A percentile compares a stretch with the other conserved stretches of the same genome.
Conservation (phyloP, 2,113 vertebrate species). For the Chamaetylas fuelleborni region DNA sequence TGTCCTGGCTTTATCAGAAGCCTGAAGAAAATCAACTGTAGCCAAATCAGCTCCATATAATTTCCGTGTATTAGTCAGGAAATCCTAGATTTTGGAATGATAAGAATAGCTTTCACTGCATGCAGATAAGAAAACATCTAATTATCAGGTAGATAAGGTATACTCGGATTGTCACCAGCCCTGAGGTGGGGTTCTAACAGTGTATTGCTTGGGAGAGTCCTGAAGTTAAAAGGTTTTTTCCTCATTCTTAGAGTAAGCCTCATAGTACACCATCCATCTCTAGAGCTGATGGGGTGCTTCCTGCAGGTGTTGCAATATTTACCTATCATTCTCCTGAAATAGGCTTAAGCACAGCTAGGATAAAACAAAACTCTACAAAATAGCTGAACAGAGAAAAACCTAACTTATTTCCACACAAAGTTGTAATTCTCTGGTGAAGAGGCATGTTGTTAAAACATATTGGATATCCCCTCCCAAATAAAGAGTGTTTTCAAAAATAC, state of each 20-base stretch:
- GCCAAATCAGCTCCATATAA: slow-evolving; percentile 84
- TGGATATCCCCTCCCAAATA: not conserved
- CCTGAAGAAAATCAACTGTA: slow-evolving; percentile 81
- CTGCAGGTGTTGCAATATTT: not conserved
- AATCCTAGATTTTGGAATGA: slow-evolving; percentile 71
- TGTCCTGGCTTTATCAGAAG: slow-evolving; percentile 73
- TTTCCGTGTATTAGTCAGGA: slow-evolving; percentile 80
- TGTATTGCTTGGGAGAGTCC: not conserved
- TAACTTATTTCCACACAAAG: not conserved
- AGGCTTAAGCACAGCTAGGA: not conserved
- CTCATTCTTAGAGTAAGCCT: not conserved
- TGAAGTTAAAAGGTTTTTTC: not conserved
- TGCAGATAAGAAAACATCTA: not conserved
- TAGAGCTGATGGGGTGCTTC: not conserved
- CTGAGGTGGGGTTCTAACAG: not conserved
- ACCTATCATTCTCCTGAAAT: not conserved
- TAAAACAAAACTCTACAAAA: not conserved
- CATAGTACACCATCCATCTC: not conserved
- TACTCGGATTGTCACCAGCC: not conserved
- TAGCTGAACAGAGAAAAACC: not conserved
- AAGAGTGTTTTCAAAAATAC: not conserved
- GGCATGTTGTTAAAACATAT: not conserved
- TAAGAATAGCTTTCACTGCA: not conserved
- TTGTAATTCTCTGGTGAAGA: not conserved
- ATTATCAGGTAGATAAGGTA: not conserved